Conservation (phyloP, 2,113 vertebrate genomes). For the Oryzias javanicus region DNA sequence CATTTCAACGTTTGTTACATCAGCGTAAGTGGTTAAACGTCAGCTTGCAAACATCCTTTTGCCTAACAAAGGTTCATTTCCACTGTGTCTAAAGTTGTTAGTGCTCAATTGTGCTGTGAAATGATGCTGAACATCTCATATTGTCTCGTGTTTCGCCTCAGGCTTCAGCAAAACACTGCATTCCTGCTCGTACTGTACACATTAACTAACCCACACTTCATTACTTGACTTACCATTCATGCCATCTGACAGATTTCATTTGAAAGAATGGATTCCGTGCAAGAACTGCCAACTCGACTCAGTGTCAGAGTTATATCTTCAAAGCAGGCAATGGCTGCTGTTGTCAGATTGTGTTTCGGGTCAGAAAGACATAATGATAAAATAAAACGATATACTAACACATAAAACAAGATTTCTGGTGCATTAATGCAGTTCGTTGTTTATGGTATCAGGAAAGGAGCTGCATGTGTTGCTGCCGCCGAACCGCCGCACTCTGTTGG, state of each 20-base stretch:
- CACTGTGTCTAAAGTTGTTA: slow-evolving; percentile 26
- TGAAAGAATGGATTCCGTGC: slow-evolving; percentile 46
- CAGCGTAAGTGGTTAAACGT: slow-evolving; percentile 11
- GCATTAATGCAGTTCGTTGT: no score
- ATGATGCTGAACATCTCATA: slow-evolving; percentile 41
- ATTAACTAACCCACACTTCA: slow-evolving; percentile 44
- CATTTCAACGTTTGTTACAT: slow-evolving; percentile 17
- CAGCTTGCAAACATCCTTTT: slow-evolving; percentile 30
- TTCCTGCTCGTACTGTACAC: slow-evolving; percentile 41
- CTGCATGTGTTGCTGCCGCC: no score
- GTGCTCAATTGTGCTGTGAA: slow-evolving; percentile 34
- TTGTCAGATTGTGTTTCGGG: slow-evolving; percentile 29
- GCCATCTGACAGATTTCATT: slow-evolving; percentile 48
- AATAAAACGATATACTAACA: no score
- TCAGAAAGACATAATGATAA: slow-evolving; percentile 10
- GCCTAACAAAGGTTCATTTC: slow-evolving; percentile 35
- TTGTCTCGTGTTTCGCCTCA: slow-evolving; percentile 28
- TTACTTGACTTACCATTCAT: slow-evolving; percentile 43
- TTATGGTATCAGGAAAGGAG: no score
- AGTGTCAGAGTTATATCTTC: slow-evolving; percentile 47
- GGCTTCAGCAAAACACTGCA: slow-evolving; percentile 44
- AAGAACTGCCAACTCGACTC: slow-evolving; percentile 37
- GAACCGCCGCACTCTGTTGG: no score
- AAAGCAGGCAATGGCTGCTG: slow-evolving; percentile 43
- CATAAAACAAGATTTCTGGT: no score